Base-by-base conservation (phyloP, 2,113 vertebrate species). In the Podarcis cretensis region DNA sequence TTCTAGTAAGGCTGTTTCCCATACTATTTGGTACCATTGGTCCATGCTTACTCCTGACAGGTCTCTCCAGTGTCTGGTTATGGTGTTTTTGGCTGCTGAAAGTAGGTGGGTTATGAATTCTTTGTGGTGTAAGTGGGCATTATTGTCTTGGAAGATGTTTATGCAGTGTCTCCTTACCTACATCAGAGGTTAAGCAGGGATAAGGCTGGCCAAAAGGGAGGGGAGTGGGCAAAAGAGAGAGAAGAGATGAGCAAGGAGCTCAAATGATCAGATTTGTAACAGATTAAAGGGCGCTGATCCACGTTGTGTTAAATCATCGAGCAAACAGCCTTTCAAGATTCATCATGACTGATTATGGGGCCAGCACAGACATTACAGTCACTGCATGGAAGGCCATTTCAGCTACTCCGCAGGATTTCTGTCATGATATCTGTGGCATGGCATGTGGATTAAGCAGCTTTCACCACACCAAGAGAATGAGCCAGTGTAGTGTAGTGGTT, bases 141-240 rank as follows among this genome's bases (percentile, higher is more conserved):
- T 43, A 43, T 43, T 43, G 43, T 43, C 43, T 1, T 43, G 43
- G 43, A 43, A 43, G 43, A 43, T 43, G 43, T 43, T 43, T 43
- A 95, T 95, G 92, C 89, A 91, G 87, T 89, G 81, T 95, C 92
- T 93, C 94, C 95, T 96, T 94, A 96, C 96, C 95, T 97, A 95
- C 93, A 88, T 86, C 93, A 95, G 91, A 96, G 94, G 84, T 92
- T 95, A 95, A 95, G 87, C 81, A 90, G 59, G 80, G 81, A 91
- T 95, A 95, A 95, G 81, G 80, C 81, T 94, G 93, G 89, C 91
- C 89, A 89, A 88, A 90, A 89, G 87, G 89, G 95, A 40, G 85
- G 90, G 93, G 93, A 88, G 71, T 54, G 68, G 85, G 68, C 80
- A 69, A 1, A 2, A 4, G 75, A 79, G 54, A 27, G 80, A 20